A percentile compares a stretch with the other conserved stretches of the same genome.
phyloP scores from a whole-genome alignment of 2,888 invertebrate genomes.

The Scaptomyza parva region DNA sequence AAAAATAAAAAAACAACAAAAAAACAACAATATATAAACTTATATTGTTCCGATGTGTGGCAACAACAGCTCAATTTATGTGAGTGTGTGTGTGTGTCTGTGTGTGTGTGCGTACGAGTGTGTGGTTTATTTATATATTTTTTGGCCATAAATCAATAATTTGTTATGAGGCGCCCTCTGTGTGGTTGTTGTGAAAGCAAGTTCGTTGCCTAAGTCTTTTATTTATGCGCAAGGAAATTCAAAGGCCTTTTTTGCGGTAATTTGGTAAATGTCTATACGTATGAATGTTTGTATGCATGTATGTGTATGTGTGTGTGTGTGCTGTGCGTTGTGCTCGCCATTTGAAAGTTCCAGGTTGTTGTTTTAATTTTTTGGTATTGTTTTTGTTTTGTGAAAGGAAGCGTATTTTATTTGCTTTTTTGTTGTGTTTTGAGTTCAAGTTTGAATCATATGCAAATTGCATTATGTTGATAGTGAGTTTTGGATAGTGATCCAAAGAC shows the following conservation, averaged over 20 bases:
- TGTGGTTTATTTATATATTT: slow-evolving; percentile 43
- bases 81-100: slow-evolving; percentile 22
- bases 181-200: slow-evolving; percentile 70
- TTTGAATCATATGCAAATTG: slow-evolving; percentile 73
- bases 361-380: too few species aligned
- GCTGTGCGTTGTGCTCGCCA: slow-evolving; percentile 58
- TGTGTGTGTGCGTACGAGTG: slow-evolving; percentile 23
- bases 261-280: slow-evolving; percentile 37
- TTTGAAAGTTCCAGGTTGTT: slow-evolving; percentile 68
- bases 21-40: slow-evolving; percentile 4
- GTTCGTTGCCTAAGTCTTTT: slow-evolving; percentile 79
- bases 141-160: slow-evolving; percentile 72
- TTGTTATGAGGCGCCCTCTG: slow-evolving; percentile 66
- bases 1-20: not conserved
- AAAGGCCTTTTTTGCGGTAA: slow-evolving; percentile 53
- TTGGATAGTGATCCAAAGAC: slow-evolving; percentile 44
- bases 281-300: too few species aligned
- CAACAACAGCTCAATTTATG: slow-evolving; percentile 44
- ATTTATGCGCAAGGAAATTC: slow-evolving; percentile 69
- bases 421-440: slow-evolving; percentile 42
- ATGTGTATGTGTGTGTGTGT: too few species aligned
- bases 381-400: slow-evolving; percentile 72
- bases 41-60: slow-evolving; percentile 3
- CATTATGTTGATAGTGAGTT: slow-evolving; percentile 56
- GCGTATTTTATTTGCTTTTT: slow-evolving; percentile 26